Evolutionary conservation across 2,888 invertebrate species (phyloP).

Genomic region (Eupithecia centaureata): DNA sequence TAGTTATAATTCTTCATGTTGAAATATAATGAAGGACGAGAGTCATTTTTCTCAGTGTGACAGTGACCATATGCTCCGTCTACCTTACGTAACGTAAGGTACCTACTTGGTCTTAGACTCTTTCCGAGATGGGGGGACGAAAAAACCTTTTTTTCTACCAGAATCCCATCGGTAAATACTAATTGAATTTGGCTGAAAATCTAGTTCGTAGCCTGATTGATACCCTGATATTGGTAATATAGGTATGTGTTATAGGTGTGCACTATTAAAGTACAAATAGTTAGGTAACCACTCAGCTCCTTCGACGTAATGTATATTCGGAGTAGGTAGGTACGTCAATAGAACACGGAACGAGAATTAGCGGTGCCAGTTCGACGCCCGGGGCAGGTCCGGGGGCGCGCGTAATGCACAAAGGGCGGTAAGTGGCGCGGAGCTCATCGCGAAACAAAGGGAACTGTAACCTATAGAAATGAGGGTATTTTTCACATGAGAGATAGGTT

Average conservation of each 20-base stretch:
- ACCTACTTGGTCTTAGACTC: too few species aligned
- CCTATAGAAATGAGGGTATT: conserved; percentile 42
- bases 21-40: too few species aligned
- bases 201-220: background rate
- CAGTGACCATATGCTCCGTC: too few species aligned
- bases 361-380: conserved; percentile 49
- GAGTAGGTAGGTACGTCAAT: conserved; percentile 35
- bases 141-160: too few species aligned
- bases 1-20: too few species aligned
- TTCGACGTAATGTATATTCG: conserved; percentile 34
- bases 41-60: too few species aligned
- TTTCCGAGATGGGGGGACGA: too few species aligned
- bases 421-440: conserved; percentile 64
- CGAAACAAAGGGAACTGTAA: conserved; percentile 61
- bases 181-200: background rate
- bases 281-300: conserved; percentile 18
- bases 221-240: background rate
- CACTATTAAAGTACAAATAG: conserved; percentile 7
- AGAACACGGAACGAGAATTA: conserved; percentile 43
- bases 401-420: conserved; percentile 75
- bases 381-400: conserved; percentile 50
- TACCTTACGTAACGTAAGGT: too few species aligned
- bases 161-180: too few species aligned
- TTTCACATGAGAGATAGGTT: conserved; percentile 42
- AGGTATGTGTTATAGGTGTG: too few species aligned